Evolutionary conservation across 2,888 invertebrate genomes (phyloP), one percentile per base, ranked within the genome.

Genomic region (Ptycholaimellus sp.): DNA sequence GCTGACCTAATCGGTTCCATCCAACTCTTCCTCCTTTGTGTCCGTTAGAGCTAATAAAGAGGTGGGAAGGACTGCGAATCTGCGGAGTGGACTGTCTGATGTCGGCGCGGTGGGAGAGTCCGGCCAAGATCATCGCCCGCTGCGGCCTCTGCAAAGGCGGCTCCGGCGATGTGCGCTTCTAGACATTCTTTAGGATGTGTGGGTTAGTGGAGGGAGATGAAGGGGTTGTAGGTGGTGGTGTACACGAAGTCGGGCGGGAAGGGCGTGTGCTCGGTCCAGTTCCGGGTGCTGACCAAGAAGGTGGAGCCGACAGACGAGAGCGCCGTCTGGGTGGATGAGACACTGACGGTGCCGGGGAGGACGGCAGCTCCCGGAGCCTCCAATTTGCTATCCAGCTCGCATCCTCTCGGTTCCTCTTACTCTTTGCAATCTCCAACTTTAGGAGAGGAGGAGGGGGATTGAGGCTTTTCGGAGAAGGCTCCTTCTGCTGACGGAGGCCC

Each of bases 291-390:
- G 74, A 82, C 56, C 41, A 52, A 60, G 20, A 56, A 63, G 41
- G 59, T 61, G 39, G 63, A 63, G 13, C 87, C 90, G 1, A 72
- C 87, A 47, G 90, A 93, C 59, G 93, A 93, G 59, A 85, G 83
- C 48, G 85, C 90, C 5, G 83, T 96, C 3, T 96, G 93, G 93
- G 80, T 93, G 1, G 90, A 96, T 59, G 96, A 96, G 63, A 74
- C 81, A 1, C 68, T 82, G 39, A 53, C 52, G 9, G 51, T 57
- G 7, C 53, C 53, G 3, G 53, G 53, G 3, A 36, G 54, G 7
- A 19, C 14, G 19, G 11, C 2, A 17, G 21, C 14, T 2, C 11
- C 11, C 3, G 2, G 13, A 7, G 19, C 20, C 33, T 14, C 19
- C 19, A 2, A 7, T 7, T 9, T 19, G 19, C n/a, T 17, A 7